phyloP scores from a whole-genome alignment of 2,888 invertebrate species.

The Sepioteuthis lessoniana region DNA sequence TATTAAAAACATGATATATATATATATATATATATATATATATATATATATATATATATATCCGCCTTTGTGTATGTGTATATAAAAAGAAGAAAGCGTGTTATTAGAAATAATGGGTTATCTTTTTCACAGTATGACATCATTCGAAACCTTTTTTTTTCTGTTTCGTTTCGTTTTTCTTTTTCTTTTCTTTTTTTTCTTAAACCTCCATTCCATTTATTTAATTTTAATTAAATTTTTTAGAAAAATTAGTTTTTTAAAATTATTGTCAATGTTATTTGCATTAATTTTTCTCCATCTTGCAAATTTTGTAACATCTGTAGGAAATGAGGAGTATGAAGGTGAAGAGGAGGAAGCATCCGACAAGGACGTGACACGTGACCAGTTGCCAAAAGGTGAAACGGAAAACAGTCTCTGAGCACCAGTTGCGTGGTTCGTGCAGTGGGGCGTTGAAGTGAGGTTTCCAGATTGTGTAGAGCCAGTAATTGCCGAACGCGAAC shows the following conservation, averaged over 20 bases:
- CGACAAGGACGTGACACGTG: slow-evolving; percentile 81
- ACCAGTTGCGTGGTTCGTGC: slow-evolving; percentile 87
- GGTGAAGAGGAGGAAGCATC: slow-evolving; percentile 57
- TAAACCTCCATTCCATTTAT: background rate
- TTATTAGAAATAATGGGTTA: too few species aligned
- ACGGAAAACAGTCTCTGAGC: slow-evolving; percentile 84
- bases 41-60: too few species aligned
- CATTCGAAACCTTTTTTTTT: background rate
- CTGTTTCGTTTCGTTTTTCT: background rate
- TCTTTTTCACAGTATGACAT: too few species aligned
- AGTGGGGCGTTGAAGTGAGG: slow-evolving; percentile 84
- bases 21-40: too few species aligned
- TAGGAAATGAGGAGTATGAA: slow-evolving; percentile 60
- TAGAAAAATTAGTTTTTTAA: slow-evolving; percentile 25
- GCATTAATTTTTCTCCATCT: slow-evolving; percentile 52
- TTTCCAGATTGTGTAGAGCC: slow-evolving; percentile 86
- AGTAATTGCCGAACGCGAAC: slow-evolving; percentile 87
- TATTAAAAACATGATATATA: too few species aligned
- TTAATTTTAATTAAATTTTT: slow-evolving; percentile 49
- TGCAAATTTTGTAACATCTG: slow-evolving; percentile 56
- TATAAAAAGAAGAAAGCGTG: background rate
- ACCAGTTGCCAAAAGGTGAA: slow-evolving; percentile 84
- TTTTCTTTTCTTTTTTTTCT: background rate
- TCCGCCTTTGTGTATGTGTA: too few species aligned
- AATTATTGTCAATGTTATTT: too few species aligned